Evolutionary conservation across 2,113 vertebrate species (phyloP), one percentile per base, ranked within the genome.

Genomic region (Rhea pennata): DNA sequence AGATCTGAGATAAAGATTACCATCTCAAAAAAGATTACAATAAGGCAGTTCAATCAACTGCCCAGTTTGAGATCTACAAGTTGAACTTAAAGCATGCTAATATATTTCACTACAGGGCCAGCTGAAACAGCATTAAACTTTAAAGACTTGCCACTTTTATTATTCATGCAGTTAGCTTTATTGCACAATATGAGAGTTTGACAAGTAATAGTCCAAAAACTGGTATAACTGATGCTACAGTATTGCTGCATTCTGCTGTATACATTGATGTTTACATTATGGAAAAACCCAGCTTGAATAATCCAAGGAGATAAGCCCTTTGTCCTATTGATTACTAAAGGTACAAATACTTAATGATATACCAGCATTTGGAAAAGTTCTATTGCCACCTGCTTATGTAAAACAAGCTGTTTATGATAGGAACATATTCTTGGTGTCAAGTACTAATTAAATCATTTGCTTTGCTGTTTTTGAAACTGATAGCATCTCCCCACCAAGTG

Each of bases 121-220:
- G 23, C n/a, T 71, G 64, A 84, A 91, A 70, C 33, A 2, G 11
- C 70, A 66, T 59, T 76, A 87, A 84, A 91, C 62, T 76, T 94
- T 64, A 1, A 7, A 64, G 53, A 88, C 27, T 59, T 94, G 81
- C 19, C 40, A 39, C 23, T 48, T 65, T 91, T 26, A 86, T 78
- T 87, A 80, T 87, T 96, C 87, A 58, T 62, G 74, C 72, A 73
- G 62, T 82, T 79, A 39, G 91, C 89, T 97, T 97, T 98, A 97
- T 95, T 97, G 91, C 82, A 95, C 71, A 87, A 15, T 39, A 97
- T 87, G 3, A 96, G 76, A 76, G 74, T 85, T 71, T 89, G 83
- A 92, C 73, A 95, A 90, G 93, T 26, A 4, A 33, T 93, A 91
- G 76, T 72, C 40, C 19, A 91, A 82, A 88, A 40, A 12, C 61